These are phyloP conservation scores for Melanostigma gelatinosum DNA, from an alignment of 2,113 vertebrate species.

Conservation along the genomic window DNA sequence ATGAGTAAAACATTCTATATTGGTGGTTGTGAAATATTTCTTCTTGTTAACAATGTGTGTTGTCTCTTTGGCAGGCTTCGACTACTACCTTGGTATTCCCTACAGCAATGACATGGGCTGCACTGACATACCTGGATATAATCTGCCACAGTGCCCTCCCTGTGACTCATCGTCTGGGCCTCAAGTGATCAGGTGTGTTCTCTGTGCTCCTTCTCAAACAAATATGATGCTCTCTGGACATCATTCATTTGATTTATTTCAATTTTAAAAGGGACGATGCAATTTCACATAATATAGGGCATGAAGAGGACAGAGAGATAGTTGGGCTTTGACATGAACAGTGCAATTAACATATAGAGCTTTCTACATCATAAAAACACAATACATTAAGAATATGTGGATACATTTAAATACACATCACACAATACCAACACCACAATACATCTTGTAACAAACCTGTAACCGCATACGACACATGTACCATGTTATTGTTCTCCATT, in stretches of 20 bases:
- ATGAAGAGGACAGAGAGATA: too few species aligned
- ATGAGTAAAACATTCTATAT: background rate
- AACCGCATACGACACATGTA: background rate
- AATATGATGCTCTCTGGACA: background rate
- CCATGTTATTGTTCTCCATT: background rate
- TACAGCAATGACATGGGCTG: constrained; percentile 99
- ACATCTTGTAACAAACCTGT: background rate
- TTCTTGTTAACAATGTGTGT: background rate
- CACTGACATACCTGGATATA: constrained; percentile 88
- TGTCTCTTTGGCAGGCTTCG: constrained; percentile 87
- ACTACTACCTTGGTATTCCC: constrained; percentile 93
- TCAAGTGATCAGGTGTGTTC: constrained; percentile 39
- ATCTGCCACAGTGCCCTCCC: constrained; percentile 86
- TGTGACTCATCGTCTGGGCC: constrained; percentile 67
- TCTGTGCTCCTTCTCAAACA: background rate
- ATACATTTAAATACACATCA: too few species aligned
- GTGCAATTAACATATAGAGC: too few species aligned
- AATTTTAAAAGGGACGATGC: too few species aligned
- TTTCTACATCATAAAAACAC: too few species aligned
- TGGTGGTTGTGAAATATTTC: background rate
- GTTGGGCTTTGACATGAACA: too few species aligned
- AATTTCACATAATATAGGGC: too few species aligned
- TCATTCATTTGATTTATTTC: background rate
- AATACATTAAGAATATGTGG: too few species aligned
- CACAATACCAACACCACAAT: too few species aligned